Base-by-base conservation (phyloP, 2,113 vertebrate species). In the Leucopsar rothschildi region DNA sequence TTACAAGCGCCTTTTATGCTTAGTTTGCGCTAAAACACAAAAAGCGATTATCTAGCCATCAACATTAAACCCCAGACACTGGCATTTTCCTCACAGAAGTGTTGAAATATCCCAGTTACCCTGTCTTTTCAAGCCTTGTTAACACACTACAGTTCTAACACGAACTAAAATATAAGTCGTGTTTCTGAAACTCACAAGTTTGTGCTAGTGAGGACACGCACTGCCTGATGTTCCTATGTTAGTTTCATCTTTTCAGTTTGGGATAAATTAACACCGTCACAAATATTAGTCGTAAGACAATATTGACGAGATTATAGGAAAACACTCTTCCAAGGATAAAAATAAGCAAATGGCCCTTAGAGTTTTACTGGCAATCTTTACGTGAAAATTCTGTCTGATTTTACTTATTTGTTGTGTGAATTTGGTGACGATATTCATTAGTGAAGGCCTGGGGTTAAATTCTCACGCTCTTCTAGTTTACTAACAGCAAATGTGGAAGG, bases 31-130 rank as follows among this genome's bases (percentile, higher is more conserved):
- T 33, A 16, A 50, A 79, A 31, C 0, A 3, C 63, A n/a, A 64
- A 56, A 75, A 37, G 15, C 1, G 0, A 1, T 61, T 59, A 0
- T 21, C 5, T 22, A 44, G 29, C 9, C 24, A 2, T 20, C 12
- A 4, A 1, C 5, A 18, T 31, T 47, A 72, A 83, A 27, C 24
- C 5, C 9, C 17, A 6, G 16, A 21, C 14, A 2, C 21, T 13
- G 39, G 15, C 17, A 33, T 60, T 64, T 31, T 21, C 47, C 47
- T 14, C 44, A 31, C n/a, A 18, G 14, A 71, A n/a, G 3, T 47
- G 45, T 57, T 68, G 19, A 31, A 52, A 33, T 75, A 20, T 2
- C 55, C 61, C 18, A 6, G 25, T 44, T 35, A 20, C 0, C 0
- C 5, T 25, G 5, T 6, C 8, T 70, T 63, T 72, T 68, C 27